Evolutionary conservation across 2,113 vertebrate species (phyloP).

Genomic region (Hucho hucho): DNA sequence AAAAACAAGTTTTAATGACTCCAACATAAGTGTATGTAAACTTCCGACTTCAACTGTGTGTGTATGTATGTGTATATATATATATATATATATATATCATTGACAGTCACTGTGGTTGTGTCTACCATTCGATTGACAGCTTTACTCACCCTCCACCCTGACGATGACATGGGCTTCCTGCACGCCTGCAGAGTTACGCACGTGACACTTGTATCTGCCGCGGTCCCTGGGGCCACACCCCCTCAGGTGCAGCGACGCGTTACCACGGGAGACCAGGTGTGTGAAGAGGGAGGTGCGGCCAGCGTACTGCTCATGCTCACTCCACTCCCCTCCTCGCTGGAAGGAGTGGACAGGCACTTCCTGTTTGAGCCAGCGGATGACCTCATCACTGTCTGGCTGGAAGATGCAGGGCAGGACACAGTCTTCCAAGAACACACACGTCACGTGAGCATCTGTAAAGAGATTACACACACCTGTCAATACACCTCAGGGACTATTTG

Average conservation of each 20-base stretch:
- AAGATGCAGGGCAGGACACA: constrained; percentile 78
- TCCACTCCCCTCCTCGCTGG: not conserved
- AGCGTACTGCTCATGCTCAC: constrained; percentile 16
- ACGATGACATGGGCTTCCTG: constrained; percentile 58
- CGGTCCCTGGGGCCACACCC: constrained; percentile 58
- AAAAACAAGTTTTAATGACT: no score
- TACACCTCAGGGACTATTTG: not conserved
- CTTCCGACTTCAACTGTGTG: no score
- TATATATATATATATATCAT: not conserved
- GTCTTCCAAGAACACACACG: constrained; percentile 66
- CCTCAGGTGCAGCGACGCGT: constrained; percentile 74
- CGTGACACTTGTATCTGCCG: constrained; percentile 74
- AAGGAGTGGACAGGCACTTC: not conserved
- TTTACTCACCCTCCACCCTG: constrained; percentile 69
- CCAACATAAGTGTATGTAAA: no score
- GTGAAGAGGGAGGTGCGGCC: constrained; percentile 57
- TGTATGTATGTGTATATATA: no score
- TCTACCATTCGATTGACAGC: not conserved
- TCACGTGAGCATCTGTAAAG: constrained; percentile 61
- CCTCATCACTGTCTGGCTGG: constrained; percentile 28
- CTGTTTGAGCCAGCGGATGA: not conserved
- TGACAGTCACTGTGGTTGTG: not conserved
- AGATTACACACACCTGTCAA: not conserved
- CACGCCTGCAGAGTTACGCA: constrained; percentile 31
- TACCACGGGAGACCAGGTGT: constrained; percentile 54